Evolutionary conservation across 2,797 vertebrate species (phyloP), one percentile per base, ranked within the genome.

Genomic region (Chiroxiphia lanceolata): DNA sequence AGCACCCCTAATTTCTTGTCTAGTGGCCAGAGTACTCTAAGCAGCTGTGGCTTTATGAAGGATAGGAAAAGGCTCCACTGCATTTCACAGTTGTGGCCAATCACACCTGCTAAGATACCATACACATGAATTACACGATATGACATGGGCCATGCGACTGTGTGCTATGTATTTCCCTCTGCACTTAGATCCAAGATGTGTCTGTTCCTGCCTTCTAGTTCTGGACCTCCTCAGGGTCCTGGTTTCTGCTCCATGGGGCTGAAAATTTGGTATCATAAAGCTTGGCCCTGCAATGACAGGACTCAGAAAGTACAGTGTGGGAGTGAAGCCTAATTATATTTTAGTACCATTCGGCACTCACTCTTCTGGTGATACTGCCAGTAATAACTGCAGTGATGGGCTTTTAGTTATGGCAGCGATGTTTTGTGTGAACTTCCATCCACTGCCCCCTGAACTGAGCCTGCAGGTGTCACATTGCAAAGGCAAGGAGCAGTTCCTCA

Each of bases 391-490:
- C n/a, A 79, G 44, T 16, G 36, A 50, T 45, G 48, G 45, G 56
- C 67, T 68, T 68, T 56, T 64, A 74, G 36, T 80, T 80, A 54
- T 21, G 42, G 48, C 61, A 83, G 38, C 14, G 61, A n/a, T 65
- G 53, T 51, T 90, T 94, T 78, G 21, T 3, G 34, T 34, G 61
- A 84, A 29, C 38, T 88, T 10, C 42, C 31, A 59, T 9, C 42
- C 45, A 15, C 23, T 64, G 42, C 23, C 36, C 42, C 44, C 78
- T 54, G 70, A 83, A 60, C 40, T 50, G 54, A 75, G 57, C 27
- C 34, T 0, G 0, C 42, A 51, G 59, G 44, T 59, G 61, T 59
- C 42, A 33, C 23, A 9, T 33, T 1, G 1, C 40, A 40, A 80
- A 87, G 60, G 31, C 25, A 51, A 69, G 47, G 15, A 71, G 38